These are phyloP conservation scores for Dicaeum eximium DNA, from an alignment of 2,113 vertebrate species.

Conservation along the genomic window DNA sequence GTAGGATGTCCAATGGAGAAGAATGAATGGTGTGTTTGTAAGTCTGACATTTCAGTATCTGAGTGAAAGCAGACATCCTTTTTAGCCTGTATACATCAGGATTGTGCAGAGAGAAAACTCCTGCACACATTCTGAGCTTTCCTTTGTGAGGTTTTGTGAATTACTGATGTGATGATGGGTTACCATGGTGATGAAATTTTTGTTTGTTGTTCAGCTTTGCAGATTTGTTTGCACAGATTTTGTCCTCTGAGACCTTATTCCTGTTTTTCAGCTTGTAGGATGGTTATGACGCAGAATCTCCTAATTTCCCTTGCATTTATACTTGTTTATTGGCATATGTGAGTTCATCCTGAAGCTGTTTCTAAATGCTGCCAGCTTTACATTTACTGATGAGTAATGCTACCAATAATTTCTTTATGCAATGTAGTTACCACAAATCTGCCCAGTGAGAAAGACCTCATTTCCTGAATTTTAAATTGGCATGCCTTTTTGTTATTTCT, in stretches of 20 bases:
- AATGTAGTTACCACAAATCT: background rate
- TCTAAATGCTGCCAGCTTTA: background rate
- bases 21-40: background rate
- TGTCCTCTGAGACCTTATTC: constrained; percentile 20
- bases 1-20: background rate
- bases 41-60: background rate
- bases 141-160: background rate
- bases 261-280: constrained; percentile 1
- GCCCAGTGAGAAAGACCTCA: background rate
- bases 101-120: background rate
- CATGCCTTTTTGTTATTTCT: background rate
- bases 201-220: background rate
- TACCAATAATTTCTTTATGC: background rate
- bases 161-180: background rate
- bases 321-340: background rate
- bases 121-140: background rate
- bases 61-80: background rate
- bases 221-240: background rate
- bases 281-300: constrained; percentile 10
- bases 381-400: background rate
- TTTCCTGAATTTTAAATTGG: background rate
- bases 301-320: background rate
- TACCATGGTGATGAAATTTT: background rate
- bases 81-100: background rate
- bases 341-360: constrained; percentile 10